These are phyloP conservation scores for Ypsolopha scabrella DNA, from an alignment of 2,888 invertebrate species.

Conservation along the genomic window DNA sequence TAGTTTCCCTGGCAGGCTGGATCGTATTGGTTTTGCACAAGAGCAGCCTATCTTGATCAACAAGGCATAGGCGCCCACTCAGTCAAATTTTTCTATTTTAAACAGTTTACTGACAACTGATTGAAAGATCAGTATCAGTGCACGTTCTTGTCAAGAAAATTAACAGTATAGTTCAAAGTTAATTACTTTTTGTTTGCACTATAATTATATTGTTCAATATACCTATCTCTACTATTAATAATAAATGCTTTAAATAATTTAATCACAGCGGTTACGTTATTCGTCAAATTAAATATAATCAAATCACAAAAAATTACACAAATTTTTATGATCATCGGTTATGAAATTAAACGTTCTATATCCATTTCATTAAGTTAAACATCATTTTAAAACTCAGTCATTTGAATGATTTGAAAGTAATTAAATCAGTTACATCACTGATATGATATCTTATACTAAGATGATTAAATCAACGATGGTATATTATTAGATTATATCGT, in stretches of 20 bases:
- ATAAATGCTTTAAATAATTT: too few relatives aligned
- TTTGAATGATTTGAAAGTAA: background rate
- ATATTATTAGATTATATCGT: conserved; percentile 19
- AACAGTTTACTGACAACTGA: conserved; percentile 29
- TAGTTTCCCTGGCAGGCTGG: background rate
- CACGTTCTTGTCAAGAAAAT: conserved; percentile 17
- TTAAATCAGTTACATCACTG: background rate
- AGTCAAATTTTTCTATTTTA: conserved; percentile 9
- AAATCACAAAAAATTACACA: too few relatives aligned
- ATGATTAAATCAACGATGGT: background rate
- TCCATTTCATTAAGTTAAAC: background rate
- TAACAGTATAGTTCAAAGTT: conserved; percentile 20
- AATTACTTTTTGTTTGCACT: conserved; percentile 24
- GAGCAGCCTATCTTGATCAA: conserved; percentile 1
- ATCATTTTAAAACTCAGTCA: background rate
- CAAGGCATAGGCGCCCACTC: conserved; percentile 12
- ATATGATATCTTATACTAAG: background rate
- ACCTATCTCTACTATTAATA: background rate
- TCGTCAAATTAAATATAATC: too few relatives aligned
- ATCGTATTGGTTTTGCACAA: conserved; percentile 5
- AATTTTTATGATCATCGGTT: too few relatives aligned
- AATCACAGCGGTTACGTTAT: too few relatives aligned
- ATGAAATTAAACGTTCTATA: background rate
- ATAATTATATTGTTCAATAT: background rate
- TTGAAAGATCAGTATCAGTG: conserved; percentile 34